phyloP scores from a whole-genome alignment of 2,888 invertebrate genomes.

The Nymphalis urticae region DNA sequence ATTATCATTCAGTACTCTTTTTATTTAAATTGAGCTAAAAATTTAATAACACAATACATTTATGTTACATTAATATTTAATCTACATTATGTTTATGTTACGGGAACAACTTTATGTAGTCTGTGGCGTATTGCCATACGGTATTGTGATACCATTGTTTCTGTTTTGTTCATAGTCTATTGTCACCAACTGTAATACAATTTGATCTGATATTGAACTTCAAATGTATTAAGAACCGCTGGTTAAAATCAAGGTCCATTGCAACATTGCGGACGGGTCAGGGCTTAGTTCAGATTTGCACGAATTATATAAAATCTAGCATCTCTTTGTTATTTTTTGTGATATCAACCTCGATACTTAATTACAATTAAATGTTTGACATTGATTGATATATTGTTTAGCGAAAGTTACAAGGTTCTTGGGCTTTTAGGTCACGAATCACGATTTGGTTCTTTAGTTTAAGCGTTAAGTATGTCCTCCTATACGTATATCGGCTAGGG shows the following conservation, averaged over 20 bases:
- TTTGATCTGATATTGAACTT: constrained; percentile 61
- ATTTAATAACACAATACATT: too few species aligned
- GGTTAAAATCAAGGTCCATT: constrained; percentile 56
- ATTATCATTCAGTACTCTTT: too few species aligned
- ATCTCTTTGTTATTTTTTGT: constrained; percentile 34
- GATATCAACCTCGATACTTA: constrained; percentile 42
- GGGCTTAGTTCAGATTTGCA: constrained; percentile 50
- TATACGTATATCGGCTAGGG: too few species aligned
- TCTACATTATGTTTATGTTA: too few species aligned
- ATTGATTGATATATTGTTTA: constrained; percentile 35
- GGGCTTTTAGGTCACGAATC: constrained; percentile 30
- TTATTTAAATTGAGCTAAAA: too few species aligned
- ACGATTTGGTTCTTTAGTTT: constrained; percentile 23
- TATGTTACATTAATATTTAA: too few species aligned
- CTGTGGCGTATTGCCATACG: too few species aligned
- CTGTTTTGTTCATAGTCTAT: constrained; percentile 8
- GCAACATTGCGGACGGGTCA: constrained; percentile 58
- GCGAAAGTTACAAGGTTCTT: constrained; percentile 31
- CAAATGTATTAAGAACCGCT: constrained; percentile 39
- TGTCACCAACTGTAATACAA: constrained; percentile 28
- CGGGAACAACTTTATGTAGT: too few species aligned
- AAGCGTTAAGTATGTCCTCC: too few species aligned
- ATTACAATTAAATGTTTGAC: constrained; percentile 29
- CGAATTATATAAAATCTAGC: constrained; percentile 51
- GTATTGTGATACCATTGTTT: too few species aligned